These are phyloP conservation scores for Stenolophus ochropezus DNA, from an alignment of 2,888 invertebrate genomes.

Conservation along the genomic window DNA sequence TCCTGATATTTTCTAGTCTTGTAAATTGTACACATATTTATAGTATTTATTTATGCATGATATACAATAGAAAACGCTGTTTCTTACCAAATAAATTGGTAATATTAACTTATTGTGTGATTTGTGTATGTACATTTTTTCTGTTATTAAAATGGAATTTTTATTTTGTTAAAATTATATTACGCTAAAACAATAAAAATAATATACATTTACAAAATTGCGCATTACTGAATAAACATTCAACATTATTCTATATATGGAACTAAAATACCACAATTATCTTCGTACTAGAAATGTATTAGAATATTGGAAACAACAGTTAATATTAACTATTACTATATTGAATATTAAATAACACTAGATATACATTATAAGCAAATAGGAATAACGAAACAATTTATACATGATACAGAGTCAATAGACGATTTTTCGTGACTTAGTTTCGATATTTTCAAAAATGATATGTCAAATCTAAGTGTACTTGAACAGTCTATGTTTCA, in stretches of 20 bases:
- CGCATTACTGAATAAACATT: conserved; percentile 2
- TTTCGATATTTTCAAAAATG: too few species aligned
- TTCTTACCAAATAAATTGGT: conserved; percentile 43
- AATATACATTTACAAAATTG: conserved; percentile 30
- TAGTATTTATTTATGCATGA: conserved; percentile 53
- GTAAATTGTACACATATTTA: conserved; percentile 51
- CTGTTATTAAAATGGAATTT: conserved; percentile 38
- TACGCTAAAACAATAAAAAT: conserved; percentile 41
- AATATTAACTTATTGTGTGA: not conserved
- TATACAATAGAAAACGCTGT: conserved; percentile 33
- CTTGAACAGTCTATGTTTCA: too few species aligned
- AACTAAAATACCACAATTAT: conserved; percentile 29
- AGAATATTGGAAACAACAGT: conserved; percentile 41
- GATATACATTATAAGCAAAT: conserved; percentile 58
- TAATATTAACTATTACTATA: conserved; percentile 43
- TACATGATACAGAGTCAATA: conserved; percentile 42
- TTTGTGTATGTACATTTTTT: conserved; percentile 35
- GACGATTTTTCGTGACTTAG: too few species aligned
- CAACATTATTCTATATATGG: conserved; percentile 28
- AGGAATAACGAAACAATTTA: conserved; percentile 59
- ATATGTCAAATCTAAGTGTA: too few species aligned
- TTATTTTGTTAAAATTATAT: conserved; percentile 27
- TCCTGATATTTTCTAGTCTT: conserved; percentile 55
- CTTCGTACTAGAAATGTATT: conserved; percentile 10
- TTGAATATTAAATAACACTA: conserved; percentile 57